Evolutionary conservation across 2,797 vertebrate genomes (phyloP).

Genomic region (Gallinago nigripennis): DNA sequence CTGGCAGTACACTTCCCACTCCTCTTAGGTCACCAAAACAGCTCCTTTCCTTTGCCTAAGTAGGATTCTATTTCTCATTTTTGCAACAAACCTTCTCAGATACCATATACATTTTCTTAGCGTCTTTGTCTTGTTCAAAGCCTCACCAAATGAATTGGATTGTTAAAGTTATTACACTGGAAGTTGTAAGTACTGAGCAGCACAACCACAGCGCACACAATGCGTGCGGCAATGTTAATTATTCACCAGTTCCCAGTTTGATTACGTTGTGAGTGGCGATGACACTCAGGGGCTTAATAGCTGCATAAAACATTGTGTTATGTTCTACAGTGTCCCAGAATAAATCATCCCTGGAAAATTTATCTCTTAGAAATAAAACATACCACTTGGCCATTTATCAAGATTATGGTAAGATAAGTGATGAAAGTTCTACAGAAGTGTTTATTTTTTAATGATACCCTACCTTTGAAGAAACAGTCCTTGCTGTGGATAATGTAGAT

Average conservation of each 20-base stretch:
- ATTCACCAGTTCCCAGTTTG: background rate
- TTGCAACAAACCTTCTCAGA: background rate
- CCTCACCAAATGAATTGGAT: background rate
- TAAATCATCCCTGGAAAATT: constrained; percentile 6
- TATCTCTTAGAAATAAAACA: background rate
- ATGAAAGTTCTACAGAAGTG: background rate
- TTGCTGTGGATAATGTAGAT: constrained; percentile 89
- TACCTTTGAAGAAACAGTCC: constrained; percentile 98
- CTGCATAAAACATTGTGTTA: background rate
- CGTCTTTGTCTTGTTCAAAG: background rate
- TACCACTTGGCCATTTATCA: background rate
- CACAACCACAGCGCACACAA: background rate
- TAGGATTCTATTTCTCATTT: background rate
- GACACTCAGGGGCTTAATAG: constrained; percentile 2
- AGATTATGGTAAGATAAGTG: background rate
- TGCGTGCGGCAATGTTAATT: background rate
- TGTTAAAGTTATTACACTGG: background rate
- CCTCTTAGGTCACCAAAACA: background rate
- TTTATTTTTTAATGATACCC: background rate
- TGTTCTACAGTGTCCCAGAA: background rate
- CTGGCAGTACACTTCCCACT: background rate
- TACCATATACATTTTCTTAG: background rate
- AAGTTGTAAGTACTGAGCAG: background rate
- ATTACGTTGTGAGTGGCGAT: constrained; percentile 6
- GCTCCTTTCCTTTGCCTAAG: background rate